A percentile compares a stretch with the other conserved stretches of the same genome.
Conservation (phyloP, 2,888 invertebrate genomes). For the Nemotelus pantherinus region DNA sequence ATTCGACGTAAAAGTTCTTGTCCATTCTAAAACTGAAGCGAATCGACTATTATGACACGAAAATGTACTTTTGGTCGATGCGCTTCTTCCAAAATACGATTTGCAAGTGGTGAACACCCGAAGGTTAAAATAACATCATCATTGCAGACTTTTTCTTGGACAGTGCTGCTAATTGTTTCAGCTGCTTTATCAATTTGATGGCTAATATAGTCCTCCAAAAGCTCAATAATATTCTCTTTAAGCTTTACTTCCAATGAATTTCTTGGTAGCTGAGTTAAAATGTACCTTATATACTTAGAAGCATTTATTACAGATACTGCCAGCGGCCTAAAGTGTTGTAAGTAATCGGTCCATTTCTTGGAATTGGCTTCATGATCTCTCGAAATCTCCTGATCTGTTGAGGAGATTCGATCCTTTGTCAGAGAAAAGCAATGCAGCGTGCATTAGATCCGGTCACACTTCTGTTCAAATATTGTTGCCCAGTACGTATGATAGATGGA, state of each 20-base stretch:
- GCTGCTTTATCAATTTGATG: constrained; percentile 90
- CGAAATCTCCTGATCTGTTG: constrained; percentile 84
- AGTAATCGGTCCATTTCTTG: constrained; percentile 74
- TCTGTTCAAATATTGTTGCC: constrained; percentile 81
- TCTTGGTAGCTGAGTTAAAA: constrained; percentile 66
- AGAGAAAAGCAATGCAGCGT: constrained; percentile 85
- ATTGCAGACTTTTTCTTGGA: constrained; percentile 82
- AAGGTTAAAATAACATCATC: constrained; percentile 90
- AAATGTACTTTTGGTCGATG: constrained; percentile 75
- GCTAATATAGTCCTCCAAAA: constrained; percentile 76
- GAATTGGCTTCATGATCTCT: constrained; percentile 83
- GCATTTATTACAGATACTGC: constrained; percentile 93
- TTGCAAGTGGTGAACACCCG: constrained; percentile 82
- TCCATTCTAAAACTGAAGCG: constrained; percentile 78
- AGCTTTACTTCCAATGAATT: too few relatives aligned
- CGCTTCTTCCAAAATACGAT: constrained; percentile 77
- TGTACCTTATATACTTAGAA: constrained; percentile 79
- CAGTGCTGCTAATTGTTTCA: constrained; percentile 83
- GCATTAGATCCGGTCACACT: constrained; percentile 89
- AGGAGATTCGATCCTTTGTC: constrained; percentile 81
- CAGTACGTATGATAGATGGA: constrained; percentile 81
- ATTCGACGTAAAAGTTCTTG: constrained; percentile 79
- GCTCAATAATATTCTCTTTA: too few relatives aligned
- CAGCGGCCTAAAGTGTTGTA: constrained; percentile 81
- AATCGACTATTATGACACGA: constrained; percentile 83